phyloP scores from a whole-genome alignment of 1,140 invertebrate species.

The Brachionus rotundiformis region DNA sequence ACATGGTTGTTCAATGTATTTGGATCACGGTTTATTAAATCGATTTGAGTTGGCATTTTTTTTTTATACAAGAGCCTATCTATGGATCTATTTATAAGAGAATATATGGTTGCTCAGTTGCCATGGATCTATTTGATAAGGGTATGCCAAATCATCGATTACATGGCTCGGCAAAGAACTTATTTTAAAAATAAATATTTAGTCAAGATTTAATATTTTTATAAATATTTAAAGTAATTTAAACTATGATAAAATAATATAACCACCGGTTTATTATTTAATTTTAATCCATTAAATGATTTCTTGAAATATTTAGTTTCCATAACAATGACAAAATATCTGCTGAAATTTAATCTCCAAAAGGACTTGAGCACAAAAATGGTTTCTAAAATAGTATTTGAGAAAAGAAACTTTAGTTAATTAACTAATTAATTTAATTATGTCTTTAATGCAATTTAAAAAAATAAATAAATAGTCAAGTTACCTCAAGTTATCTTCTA shows the following conservation, averaged over 20 bases:
- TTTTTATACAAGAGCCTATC: background rate
- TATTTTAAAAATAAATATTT: background rate
- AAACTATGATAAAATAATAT: background rate
- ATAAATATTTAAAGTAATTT: background rate
- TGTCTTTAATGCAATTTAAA: too few relatives aligned
- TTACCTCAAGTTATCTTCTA: too few relatives aligned
- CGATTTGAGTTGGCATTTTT: constrained; percentile 41
- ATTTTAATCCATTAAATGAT: background rate
- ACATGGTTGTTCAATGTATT: constrained; percentile 43
- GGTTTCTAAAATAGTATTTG: too few relatives aligned
- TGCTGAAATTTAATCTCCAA: background rate
- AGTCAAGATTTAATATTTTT: background rate
- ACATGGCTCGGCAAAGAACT: background rate
- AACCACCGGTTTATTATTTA: background rate
- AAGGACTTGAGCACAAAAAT: background rate
- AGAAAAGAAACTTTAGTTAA: too few relatives aligned
- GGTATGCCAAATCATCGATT: constrained; percentile 19
- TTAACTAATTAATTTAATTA: too few relatives aligned
- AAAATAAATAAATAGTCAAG: too few relatives aligned
- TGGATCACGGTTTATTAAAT: constrained; percentile 46
- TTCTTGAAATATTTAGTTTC: background rate
- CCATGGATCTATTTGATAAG: constrained; percentile 9
- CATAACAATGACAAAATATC: background rate
- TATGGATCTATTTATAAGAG: background rate
- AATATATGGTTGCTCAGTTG: background rate